phyloP scores from a whole-genome alignment of 1,140 invertebrate genomes.

The Sipha flava region DNA sequence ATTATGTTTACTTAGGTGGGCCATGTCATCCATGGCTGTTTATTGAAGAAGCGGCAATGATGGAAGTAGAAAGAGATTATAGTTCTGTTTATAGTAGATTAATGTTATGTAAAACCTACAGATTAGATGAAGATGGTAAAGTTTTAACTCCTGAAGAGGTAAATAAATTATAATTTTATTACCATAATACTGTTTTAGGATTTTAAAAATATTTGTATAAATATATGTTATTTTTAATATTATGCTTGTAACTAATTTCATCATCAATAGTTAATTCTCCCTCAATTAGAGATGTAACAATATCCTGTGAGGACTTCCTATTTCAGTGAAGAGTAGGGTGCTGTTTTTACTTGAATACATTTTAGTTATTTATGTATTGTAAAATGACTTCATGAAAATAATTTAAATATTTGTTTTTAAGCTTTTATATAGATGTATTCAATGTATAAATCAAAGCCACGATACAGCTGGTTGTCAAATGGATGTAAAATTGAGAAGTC shows the following conservation, averaged over 20 bases:
- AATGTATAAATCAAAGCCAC: slow-evolving; percentile 90
- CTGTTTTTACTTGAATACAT: too few relatives aligned
- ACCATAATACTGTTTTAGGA: too few relatives aligned
- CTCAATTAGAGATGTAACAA: too few relatives aligned
- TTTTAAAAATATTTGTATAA: too few relatives aligned
- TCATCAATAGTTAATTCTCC: too few relatives aligned
- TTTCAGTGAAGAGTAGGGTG: too few relatives aligned
- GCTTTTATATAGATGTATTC: slow-evolving; percentile 88
- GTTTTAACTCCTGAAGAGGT: slow-evolving; percentile 97
- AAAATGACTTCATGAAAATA: background rate
- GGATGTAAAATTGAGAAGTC: slow-evolving; percentile 92
- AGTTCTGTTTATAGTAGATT: slow-evolving; percentile 95
- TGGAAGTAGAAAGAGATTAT: slow-evolving; percentile 96
- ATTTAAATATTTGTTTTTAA: slow-evolving; percentile 44
- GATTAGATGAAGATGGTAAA: slow-evolving; percentile 97
- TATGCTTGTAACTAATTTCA: too few relatives aligned
- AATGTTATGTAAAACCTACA: slow-evolving; percentile 95
- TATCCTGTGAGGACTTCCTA: too few relatives aligned
- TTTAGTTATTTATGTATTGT: too few relatives aligned
- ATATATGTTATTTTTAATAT: too few relatives aligned
- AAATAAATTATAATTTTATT: background rate
- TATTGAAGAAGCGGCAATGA: slow-evolving; percentile 91
- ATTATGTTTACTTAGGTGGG: slow-evolving; percentile 54
- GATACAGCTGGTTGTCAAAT: slow-evolving; percentile 93
- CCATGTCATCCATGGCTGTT: slow-evolving; percentile 98